These are phyloP conservation scores for Leucopsar rothschildi DNA, from an alignment of 2,113 vertebrate species.

Conservation along the genomic window DNA sequence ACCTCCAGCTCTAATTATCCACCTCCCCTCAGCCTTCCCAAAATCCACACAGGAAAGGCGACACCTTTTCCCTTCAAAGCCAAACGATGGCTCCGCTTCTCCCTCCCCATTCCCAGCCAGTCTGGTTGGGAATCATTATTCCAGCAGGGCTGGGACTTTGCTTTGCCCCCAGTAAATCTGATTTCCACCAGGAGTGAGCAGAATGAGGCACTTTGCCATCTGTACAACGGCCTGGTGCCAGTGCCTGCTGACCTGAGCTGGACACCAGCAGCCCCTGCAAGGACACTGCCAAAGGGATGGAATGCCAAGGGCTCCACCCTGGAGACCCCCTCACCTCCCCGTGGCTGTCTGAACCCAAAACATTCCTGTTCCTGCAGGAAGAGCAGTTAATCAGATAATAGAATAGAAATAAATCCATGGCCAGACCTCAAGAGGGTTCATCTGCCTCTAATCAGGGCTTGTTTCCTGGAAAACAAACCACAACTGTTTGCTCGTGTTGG, in stretches of 20 bases:
- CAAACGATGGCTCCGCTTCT: fast-evolving
- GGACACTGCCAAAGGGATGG: not conserved
- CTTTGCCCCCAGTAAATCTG: not conserved
- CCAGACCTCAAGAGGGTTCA: not conserved
- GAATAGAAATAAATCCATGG: not conserved
- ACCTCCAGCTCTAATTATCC: not conserved
- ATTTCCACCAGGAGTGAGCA: not conserved
- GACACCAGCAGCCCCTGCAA: fast-evolving
- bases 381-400: not conserved
- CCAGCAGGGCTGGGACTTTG: not conserved
- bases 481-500: fast-evolving
- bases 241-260: fast-evolving
- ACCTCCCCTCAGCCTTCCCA: not conserved
- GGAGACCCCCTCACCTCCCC: not conserved
- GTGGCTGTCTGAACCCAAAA: not conserved
- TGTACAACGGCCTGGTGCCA: not conserved
- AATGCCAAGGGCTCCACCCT: not conserved
- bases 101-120: not conserved
- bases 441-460: not conserved
- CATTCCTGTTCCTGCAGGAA: not conserved
- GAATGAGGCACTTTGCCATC: not conserved
- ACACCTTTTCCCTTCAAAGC: not conserved
- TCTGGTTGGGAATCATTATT: fast-evolving
- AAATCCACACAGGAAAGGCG: fast-evolving
- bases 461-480: not conserved